A percentile compares a stretch with the other conserved stretches of the same genome.
phyloP scores from a whole-genome alignment of 2,113 vertebrate species.

The Fregata magnificens region DNA sequence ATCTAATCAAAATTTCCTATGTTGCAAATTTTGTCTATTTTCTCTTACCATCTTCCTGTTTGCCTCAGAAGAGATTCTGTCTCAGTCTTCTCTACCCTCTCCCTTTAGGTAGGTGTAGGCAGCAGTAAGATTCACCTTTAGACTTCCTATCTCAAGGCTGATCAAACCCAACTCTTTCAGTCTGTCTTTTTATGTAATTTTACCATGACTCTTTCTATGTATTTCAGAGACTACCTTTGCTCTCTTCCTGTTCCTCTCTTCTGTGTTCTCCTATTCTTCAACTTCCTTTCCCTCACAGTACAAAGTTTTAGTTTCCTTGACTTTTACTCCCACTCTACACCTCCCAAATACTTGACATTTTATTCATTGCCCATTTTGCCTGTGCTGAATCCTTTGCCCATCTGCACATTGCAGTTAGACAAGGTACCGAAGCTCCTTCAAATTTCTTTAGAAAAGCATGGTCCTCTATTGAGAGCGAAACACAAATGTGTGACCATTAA shows the following conservation, averaged over 20 bases:
- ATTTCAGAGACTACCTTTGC: background rate
- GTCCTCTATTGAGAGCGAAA: background rate
- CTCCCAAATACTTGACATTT: background rate
- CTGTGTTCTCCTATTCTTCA: background rate
- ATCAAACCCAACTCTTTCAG: background rate
- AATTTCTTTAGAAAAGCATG: background rate
- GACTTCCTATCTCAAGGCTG: background rate
- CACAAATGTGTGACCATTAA: background rate
- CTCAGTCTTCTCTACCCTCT: background rate
- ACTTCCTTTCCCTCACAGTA: background rate
- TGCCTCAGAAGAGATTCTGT: background rate
- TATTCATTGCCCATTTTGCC: background rate
- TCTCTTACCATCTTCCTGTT: background rate
- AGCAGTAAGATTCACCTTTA: background rate
- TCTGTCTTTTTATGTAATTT: background rate
- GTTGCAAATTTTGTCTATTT: background rate
- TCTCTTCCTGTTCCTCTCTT: background rate
- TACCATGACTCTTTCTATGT: background rate
- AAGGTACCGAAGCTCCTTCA: background rate
- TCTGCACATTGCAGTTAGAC: background rate
- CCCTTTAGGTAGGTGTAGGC: background rate
- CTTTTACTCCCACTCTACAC: background rate
- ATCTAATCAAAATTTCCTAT: background rate
- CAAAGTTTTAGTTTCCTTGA: background rate
- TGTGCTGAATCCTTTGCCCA: background rate